Evolutionary conservation across 2,797 vertebrate species (phyloP).

Genomic region (Hydrocynus forskahlii): DNA sequence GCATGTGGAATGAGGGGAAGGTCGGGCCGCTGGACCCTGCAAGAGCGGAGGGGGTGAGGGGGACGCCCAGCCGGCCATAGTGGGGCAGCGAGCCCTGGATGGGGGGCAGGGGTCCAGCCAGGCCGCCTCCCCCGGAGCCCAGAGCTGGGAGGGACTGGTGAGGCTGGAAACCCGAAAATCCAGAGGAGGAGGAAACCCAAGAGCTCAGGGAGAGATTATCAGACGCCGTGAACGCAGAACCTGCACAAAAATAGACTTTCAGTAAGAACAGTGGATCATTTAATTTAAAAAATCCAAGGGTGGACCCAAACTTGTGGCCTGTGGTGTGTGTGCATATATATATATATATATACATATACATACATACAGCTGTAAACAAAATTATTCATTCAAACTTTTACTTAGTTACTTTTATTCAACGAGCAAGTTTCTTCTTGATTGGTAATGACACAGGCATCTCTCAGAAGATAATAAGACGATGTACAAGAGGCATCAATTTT

Average conservation of each 20-base stretch:
- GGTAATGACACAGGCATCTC: too few species aligned
- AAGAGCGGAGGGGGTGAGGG: constrained; percentile 88
- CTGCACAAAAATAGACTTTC: constrained; percentile 75
- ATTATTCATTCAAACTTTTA: too few species aligned
- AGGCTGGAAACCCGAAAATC: constrained; percentile 94
- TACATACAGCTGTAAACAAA: too few species aligned
- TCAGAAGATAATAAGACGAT: too few species aligned
- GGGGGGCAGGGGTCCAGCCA: constrained; percentile 86
- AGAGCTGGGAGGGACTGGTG: constrained; percentile 91
- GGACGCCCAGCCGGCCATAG: constrained; percentile 92
- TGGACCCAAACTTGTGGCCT: too few species aligned
- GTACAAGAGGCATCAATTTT: too few species aligned
- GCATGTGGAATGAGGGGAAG: constrained; percentile 98
- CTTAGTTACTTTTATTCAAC: too few species aligned
- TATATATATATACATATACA: too few species aligned
- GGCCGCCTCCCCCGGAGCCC: constrained; percentile 81
- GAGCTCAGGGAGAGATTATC: constrained; percentile 96
- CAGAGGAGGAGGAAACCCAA: constrained; percentile 93
- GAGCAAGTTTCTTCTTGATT: too few species aligned
- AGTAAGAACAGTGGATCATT: too few species aligned
- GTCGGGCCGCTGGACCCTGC: constrained; percentile 90
- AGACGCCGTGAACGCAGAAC: constrained; percentile 94
- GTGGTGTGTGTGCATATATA: too few species aligned
- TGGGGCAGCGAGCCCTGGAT: constrained; percentile 95
- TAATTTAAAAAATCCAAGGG: too few species aligned